phyloP scores from a whole-genome alignment of 2,797 vertebrate genomes.

The Dendrocincla tyrannina region DNA sequence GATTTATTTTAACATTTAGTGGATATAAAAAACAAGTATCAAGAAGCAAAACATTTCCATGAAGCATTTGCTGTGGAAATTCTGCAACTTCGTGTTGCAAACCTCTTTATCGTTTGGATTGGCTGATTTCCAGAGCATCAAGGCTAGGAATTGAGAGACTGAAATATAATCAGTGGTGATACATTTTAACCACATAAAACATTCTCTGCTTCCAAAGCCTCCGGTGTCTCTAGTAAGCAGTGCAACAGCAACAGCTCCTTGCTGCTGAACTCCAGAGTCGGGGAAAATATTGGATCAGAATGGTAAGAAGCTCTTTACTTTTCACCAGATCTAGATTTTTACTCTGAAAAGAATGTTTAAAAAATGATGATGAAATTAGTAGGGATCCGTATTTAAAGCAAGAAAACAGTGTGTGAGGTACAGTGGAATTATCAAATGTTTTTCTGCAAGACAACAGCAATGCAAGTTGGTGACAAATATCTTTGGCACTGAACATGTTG shows the following conservation, averaged over 20 bases:
- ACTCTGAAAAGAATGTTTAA: not conserved
- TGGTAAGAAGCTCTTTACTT: slow-evolving; percentile 76
- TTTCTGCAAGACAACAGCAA: slow-evolving; percentile 5
- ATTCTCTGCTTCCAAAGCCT: slow-evolving; percentile 66
- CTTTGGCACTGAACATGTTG: slow-evolving; percentile 29
- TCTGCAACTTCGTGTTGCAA: slow-evolving; percentile 55
- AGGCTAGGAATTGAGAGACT: slow-evolving; percentile 72
- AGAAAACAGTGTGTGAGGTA: not conserved
- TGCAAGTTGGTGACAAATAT: slow-evolving; percentile 62
- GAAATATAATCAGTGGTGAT: slow-evolving; percentile 73
- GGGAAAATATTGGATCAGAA: slow-evolving; percentile 49
- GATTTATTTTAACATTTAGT: slow-evolving; percentile 52
- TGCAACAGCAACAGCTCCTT: slow-evolving; percentile 65
- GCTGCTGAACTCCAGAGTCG: slow-evolving; percentile 54
- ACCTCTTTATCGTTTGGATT: slow-evolving; percentile 55
- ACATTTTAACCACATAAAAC: slow-evolving; percentile 72
- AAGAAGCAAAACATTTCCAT: slow-evolving; percentile 40
- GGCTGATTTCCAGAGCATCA: slow-evolving; percentile 75
- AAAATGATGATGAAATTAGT: slow-evolving; percentile 10
- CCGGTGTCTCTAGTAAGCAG: slow-evolving; percentile 63
- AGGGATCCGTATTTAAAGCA: slow-evolving; percentile 8
- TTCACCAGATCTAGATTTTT: slow-evolving; percentile 4
- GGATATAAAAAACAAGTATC: slow-evolving; percentile 41
- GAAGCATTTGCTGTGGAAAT: slow-evolving; percentile 46
- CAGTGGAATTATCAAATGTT: not conserved